A percentile compares a stretch with the other conserved stretches of the same genome.
These are phyloP conservation scores for Mya arenaria DNA, from an alignment of 1,140 invertebrate species.

Conservation along the genomic window DNA sequence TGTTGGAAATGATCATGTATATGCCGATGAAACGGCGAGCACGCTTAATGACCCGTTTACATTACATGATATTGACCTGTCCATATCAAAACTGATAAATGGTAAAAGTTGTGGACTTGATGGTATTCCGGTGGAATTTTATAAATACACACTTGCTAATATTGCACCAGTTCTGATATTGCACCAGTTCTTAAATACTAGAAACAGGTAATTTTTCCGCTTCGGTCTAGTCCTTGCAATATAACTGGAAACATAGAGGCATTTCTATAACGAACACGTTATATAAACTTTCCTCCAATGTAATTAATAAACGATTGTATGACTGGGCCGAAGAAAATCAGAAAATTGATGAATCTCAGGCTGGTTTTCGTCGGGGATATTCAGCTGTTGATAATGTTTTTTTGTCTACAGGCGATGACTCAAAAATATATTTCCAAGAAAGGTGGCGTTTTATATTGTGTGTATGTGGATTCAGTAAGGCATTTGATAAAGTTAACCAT, in stretches of 20 bases:
- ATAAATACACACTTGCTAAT: background rate
- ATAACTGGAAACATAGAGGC: constrained; percentile 36
- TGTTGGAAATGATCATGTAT: background rate
- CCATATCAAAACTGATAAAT: constrained; percentile 7
- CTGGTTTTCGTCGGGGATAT: constrained; percentile 25
- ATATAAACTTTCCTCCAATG: constrained; percentile 1
- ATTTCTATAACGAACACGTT: constrained; percentile 39
- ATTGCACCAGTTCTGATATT: background rate
- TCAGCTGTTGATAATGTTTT: constrained; percentile 45
- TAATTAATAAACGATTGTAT: constrained; percentile 14
- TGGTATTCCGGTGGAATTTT: constrained; percentile 25
- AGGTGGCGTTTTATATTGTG: constrained; percentile 26
- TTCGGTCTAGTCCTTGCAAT: background rate
- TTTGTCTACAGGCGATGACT: constrained; percentile 11
- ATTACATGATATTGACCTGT: background rate
- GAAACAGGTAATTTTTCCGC: background rate
- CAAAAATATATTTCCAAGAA: constrained; percentile 44
- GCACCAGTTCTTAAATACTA: background rate
- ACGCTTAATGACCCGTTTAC: constrained; percentile 6
- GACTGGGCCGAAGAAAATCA: constrained; percentile 14
- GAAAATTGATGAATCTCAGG: constrained; percentile 32
- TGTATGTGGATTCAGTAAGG: constrained; percentile 42
- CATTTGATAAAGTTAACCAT: constrained; percentile 32
- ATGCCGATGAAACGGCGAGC: background rate
- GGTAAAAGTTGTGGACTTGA: constrained; percentile 19